Percentiles rank a stretch among this genome's conserved stretches.
Conservation (phyloP, 2,797 vertebrate species). For the Centroberyx gerrardi region DNA sequence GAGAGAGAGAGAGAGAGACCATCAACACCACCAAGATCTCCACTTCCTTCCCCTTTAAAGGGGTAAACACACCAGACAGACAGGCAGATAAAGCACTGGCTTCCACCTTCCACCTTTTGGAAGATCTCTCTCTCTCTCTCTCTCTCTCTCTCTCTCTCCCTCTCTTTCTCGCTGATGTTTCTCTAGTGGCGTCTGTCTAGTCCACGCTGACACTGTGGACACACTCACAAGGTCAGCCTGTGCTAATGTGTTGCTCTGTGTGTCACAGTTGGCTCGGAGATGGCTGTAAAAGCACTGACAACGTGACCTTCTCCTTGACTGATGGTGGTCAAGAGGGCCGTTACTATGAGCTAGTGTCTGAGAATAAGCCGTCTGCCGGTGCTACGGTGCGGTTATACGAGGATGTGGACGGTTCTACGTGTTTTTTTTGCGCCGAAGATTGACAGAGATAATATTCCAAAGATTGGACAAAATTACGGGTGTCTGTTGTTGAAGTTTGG, state of each 20-base stretch:
- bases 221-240: slow-evolving; percentile 70
- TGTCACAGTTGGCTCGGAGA: slow-evolving; percentile 64
- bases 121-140: background rate
- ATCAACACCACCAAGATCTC: no score
- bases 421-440: slow-evolving; percentile 8
- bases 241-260: slow-evolving; percentile 67
- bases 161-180: slow-evolving; percentile 8
- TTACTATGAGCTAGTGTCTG: slow-evolving; percentile 60
- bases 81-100: background rate
- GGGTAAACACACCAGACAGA: slow-evolving; percentile 1
- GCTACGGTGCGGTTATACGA: slow-evolving; percentile 5
- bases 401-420: background rate
- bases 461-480: background rate
- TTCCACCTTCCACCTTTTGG: background rate
- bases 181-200: slow-evolving; percentile 28
- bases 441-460: background rate
- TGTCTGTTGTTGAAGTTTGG: slow-evolving; percentile 5
- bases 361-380: slow-evolving; percentile 18
- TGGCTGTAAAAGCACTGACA: slow-evolving; percentile 74
- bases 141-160: slow-evolving; percentile 9
- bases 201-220: slow-evolving; percentile 49
- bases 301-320: slow-evolving; percentile 79
- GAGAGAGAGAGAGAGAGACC: no score
- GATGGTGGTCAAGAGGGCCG: slow-evolving; percentile 68
- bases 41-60: background rate